Evolutionary conservation across 2,888 invertebrate species (phyloP).

Genomic region (Rotaria macrura): DNA sequence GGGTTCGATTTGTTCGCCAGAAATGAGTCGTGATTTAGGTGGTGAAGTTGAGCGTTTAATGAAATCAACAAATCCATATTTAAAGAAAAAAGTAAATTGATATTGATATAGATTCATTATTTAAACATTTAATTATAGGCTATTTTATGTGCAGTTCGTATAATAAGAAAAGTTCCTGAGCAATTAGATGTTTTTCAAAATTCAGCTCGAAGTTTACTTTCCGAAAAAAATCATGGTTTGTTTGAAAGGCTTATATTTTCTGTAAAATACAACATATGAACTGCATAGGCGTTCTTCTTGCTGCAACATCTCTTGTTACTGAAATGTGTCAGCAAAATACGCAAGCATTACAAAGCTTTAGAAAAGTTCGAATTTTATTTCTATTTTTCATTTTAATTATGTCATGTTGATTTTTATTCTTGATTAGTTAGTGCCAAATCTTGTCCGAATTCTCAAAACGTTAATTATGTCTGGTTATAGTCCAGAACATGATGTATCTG

Average conservation of each 20-base stretch:
- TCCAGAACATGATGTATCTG: conserved; percentile 97
- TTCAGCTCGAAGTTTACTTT: conserved; percentile 81
- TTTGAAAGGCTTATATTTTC: conserved; percentile 35
- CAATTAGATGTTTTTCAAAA: conserved; percentile 98
- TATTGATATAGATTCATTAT: too few relatives aligned
- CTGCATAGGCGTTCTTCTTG: conserved; percentile 74
- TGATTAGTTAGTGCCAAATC: conserved; percentile 85
- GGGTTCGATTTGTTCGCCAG: conserved; percentile 94
- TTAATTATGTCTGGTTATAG: conserved; percentile 95
- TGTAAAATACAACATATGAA: conserved; percentile 38
- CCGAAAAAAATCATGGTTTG: conserved; percentile 86
- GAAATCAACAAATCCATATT: conserved; percentile 96
- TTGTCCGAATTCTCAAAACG: conserved; percentile 94
- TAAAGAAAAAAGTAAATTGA: conserved; percentile 71
- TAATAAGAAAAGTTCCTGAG: conserved; percentile 93
- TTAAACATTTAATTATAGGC: conserved; percentile 49
- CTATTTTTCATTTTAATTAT: background rate
- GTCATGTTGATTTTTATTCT: background rate
- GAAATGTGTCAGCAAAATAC: conserved; percentile 98
- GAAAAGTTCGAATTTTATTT: conserved; percentile 64
- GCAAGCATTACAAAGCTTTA: conserved; percentile 91
- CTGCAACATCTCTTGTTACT: conserved; percentile 91
- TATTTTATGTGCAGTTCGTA: conserved; percentile 73
- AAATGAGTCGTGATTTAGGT: conserved; percentile 95
- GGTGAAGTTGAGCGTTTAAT: conserved; percentile 93